Evolutionary conservation across 1,140 invertebrate species (phyloP), one percentile per base, ranked within the genome.

Genomic region (Tribolium castaneum): DNA sequence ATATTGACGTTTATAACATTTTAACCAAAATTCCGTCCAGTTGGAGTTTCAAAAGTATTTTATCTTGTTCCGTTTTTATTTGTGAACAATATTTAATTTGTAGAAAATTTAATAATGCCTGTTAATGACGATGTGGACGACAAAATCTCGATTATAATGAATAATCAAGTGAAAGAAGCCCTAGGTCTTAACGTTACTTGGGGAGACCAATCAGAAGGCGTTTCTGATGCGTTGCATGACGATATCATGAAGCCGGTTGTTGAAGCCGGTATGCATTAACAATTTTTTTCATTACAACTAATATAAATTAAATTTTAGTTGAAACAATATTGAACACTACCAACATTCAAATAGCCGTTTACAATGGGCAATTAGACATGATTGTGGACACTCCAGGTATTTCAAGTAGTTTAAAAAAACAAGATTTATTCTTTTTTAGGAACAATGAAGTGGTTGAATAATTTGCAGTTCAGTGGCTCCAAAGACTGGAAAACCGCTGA

Each of bases 171-270:
- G 0, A 93, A 90, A 78, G 73, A 89, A 66, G 91, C 91, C 4
- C 87, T 96, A 0, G 85, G 82, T n/a, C 84, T 87, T 51, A 90
- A 92, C 0, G 85, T 80, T 4, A 95, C 92, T 90, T 96, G 93
- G 92, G 91, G 90, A 45, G 84, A 81, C 4, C 91, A 93, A 81
- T 90, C 90, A 5, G 78, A 79, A 5, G 22, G 75, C 0, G 95
- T 96, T 0, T 96, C 96, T 85, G 75, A 83, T 34, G 86, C 84
- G 9, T 89, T 95, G 25, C 78, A 74, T 14, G 90, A 79, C 12
- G 95, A 97, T 84, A 96, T 97, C 81, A 97, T 97, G 95, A 95
- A 94, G 83, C 93, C 95, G 10, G 94, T 94, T 19, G 90, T 92
- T 9, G 83, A 92, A 56, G 88, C 91, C 82, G 90, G 92, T 93